Conservation (phyloP, 2,888 invertebrate species). For the Glaucopsyche alexis region DNA sequence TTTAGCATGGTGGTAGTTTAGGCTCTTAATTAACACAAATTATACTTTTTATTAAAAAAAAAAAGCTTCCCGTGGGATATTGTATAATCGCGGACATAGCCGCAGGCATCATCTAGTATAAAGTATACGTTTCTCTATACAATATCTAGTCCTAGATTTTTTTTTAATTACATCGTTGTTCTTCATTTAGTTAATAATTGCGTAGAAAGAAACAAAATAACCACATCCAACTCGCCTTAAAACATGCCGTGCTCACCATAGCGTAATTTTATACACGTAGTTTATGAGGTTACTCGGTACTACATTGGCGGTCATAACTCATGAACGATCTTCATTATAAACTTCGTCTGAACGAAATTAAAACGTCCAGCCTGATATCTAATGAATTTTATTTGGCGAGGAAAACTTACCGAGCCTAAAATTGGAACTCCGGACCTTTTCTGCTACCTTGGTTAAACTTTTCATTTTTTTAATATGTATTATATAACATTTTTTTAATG, state of each 20-base stretch:
- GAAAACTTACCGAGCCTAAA: neutral
- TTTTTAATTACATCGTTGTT: too few relatives aligned
- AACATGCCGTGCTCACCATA: conserved; percentile 36
- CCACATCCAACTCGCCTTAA: conserved; percentile 37
- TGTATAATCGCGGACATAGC: too few relatives aligned
- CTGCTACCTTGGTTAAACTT: neutral
- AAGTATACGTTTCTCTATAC: too few relatives aligned
- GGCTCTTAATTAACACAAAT: too few relatives aligned
- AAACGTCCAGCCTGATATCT: conserved; percentile 30
- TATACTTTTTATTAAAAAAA: too few relatives aligned
- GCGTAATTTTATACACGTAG: conserved; percentile 48
- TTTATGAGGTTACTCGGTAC: conserved; percentile 46
- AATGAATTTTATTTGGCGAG: conserved; percentile 19
- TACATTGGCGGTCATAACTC: conserved; percentile 38
- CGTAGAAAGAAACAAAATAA: neutral
- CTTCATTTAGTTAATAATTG: too few relatives aligned
- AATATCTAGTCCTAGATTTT: too few relatives aligned
- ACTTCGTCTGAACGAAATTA: conserved; percentile 36
- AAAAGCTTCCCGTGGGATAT: too few relatives aligned
- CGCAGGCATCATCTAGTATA: too few relatives aligned
- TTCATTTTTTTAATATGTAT: conserved; percentile 31
- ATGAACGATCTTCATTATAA: conserved; percentile 40
- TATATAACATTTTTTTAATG: too few relatives aligned
- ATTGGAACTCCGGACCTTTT: neutral
- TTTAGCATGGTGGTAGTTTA: too few relatives aligned